Evolutionary conservation across 2,888 invertebrate genomes (phyloP), one percentile per base, ranked within the genome.

Genomic region (Chloromyia formosa): DNA sequence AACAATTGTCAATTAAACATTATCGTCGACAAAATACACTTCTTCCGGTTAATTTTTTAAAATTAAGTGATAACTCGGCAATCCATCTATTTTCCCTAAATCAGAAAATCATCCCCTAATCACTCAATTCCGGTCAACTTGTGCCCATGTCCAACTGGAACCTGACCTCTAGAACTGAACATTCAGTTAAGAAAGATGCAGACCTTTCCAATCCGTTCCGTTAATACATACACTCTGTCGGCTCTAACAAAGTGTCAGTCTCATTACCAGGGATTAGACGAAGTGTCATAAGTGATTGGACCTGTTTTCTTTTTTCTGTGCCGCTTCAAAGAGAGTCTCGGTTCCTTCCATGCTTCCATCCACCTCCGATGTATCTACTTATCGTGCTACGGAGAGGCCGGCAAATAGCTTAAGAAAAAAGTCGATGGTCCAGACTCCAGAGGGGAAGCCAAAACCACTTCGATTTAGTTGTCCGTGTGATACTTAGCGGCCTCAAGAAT

Each of bases 191-290:
- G 42, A 42, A 9, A 42, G 42, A 42, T 5, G 12, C 42, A 42
- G 7, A 12, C 5, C 12, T 12, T 42, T 42, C 42, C 5, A 35
- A 40, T 40, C 35, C 54, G 27, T 60, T 18, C 16, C 20, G n/a
- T 42, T 42, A 40, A 71, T 61, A 45, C 73, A 61, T 61, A 60
- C 73, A 60, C 45, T 53, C 23, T 22, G 54, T 58, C 72, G 60
- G 58, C 72, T 60, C 58, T 54, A 22, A 27, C 69, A 61, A 73
- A 73, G 73, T 61, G 73, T 73, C 73, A 73, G 60, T 73, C 73
- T 73, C 73, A 73, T 73, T 73, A 73, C 73, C 61, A 49, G 23
- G 61, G 61, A 73, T 73, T 73, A 73, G 73, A 60, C 49, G 49
- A 45, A 61, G 73, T 61, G 60, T 61, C 73, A 73, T 60, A 60